phyloP scores from a whole-genome alignment of 2,888 invertebrate genomes.

The Trypoxylon attenuatum region DNA sequence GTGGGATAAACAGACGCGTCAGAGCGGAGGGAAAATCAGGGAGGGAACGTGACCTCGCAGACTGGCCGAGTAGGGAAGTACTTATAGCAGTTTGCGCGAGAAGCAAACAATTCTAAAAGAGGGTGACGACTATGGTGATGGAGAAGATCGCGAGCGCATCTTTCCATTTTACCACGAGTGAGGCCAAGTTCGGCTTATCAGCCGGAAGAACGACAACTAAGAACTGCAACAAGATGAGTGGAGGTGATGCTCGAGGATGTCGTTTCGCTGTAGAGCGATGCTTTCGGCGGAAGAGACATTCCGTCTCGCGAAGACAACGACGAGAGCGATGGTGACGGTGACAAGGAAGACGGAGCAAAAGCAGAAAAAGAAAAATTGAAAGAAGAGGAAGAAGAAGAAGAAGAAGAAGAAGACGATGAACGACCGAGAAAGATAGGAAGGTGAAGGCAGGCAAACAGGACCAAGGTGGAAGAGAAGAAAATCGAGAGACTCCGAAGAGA shows the following conservation, averaged over 20 bases:
- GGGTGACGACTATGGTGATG: slow-evolving; percentile 11
- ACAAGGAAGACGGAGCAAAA: neutral
- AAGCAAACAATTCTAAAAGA: slow-evolving; percentile 24
- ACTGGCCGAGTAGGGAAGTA: slow-evolving; percentile 13
- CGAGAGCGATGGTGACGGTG: neutral
- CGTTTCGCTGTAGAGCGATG: too few species aligned
- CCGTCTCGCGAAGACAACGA: neutral
- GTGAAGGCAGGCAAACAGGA: slow-evolving; percentile 24
- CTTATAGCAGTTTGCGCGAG: slow-evolving; percentile 30
- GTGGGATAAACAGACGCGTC: slow-evolving; percentile 55
- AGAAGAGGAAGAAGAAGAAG: neutral
- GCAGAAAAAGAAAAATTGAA: neutral
- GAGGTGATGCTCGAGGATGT: too few species aligned
- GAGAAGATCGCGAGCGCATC: too few species aligned
- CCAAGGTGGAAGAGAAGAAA: slow-evolving; percentile 25
- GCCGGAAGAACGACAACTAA: too few species aligned
- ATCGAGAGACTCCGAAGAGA: slow-evolving; percentile 38
- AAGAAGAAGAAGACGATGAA: slow-evolving; percentile 4
- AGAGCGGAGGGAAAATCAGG: slow-evolving; percentile 31
- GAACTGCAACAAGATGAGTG: too few species aligned
- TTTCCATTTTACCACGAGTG: too few species aligned
- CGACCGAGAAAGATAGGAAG: slow-evolving; percentile 10
- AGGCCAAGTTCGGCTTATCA: too few species aligned
- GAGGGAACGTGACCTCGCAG: slow-evolving; percentile 53
- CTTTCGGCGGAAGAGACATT: too few species aligned